Base-by-base conservation (phyloP, 2,113 vertebrate genomes). In the Taurulus bubalis region DNA sequence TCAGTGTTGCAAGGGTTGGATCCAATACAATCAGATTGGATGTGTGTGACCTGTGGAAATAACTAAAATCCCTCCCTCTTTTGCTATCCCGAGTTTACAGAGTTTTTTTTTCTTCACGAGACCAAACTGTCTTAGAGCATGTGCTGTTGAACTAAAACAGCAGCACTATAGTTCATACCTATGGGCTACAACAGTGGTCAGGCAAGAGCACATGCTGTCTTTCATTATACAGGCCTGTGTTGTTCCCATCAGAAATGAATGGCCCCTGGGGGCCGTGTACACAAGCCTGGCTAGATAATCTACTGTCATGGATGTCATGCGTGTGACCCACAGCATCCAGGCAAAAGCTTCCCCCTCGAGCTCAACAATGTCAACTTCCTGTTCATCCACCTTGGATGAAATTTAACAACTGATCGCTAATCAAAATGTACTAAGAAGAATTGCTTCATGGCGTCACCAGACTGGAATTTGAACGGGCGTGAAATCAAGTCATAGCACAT, bases 231-330 rank as follows among this genome's bases (percentile, higher is more conserved):
- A 91, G 59, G 60, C 77, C 64, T 71, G 72, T 83, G 77, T 84
- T 91, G 86, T 91, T 85, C 64, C 71, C 55, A 64, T 68, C 36
- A 76, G 45, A 86, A 75, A 58, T 14, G 4, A 75, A 64, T 45
- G 14, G 68, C 34, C 71, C 77, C 49, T 56, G 38, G 24, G 63
- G 73, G 45, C 38, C 49, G 32, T 16, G 51, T 36, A 75, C 56
- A 83, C 69, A 36, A 80, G 79, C 64, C 42, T 74, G 45, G 64
- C 59, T 85, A 60, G 67, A 76, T 83, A 86, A 86, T 79, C 73
- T 81, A 83, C 83, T 85, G 75, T 77, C 84, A 85, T 75, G 72
- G 71, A 85, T 75, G 86, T 90, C 86, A 82, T 86, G 88, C 77
- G 91, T 79, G 64, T 76, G 70, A 85, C 84, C 82, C 49, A 73